phyloP scores from a whole-genome alignment of 1,140 invertebrate species.

The Pseudomyrmex concolor region DNA sequence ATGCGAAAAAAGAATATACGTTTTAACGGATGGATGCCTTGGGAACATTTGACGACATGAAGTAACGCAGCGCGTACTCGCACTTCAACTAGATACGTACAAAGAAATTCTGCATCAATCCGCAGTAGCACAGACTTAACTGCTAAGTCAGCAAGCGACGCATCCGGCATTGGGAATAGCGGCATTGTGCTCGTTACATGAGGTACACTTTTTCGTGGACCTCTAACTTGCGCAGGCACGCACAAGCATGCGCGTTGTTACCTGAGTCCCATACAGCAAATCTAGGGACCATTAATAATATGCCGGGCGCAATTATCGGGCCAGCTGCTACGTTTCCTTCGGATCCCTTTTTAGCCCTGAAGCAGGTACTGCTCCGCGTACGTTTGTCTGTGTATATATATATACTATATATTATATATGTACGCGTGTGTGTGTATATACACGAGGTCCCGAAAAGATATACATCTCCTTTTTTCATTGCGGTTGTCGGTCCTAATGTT shows the following conservation, averaged over 20 bases:
- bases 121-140: background rate
- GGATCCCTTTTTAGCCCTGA: constrained; percentile 20
- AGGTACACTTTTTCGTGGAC: constrained; percentile 38
- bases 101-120: background rate
- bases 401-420: constrained; percentile 37
- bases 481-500: constrained; percentile 48
- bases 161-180: constrained; percentile 41
- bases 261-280: constrained; percentile 67
- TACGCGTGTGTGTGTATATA: constrained; percentile 9
- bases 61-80: background rate
- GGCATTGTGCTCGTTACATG: constrained; percentile 63
- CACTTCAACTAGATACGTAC: constrained; percentile 8
- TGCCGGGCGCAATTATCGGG: constrained; percentile 77
- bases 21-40: too few relatives aligned
- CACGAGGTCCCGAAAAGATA: constrained; percentile 34
- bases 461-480: constrained; percentile 63
- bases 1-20: too few relatives aligned
- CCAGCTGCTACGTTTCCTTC: constrained; percentile 73
- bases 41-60: background rate
- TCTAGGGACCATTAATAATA: constrained; percentile 77
- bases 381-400: background rate
- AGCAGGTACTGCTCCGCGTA: constrained; percentile 48
- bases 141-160: constrained; percentile 45
- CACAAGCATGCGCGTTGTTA: constrained; percentile 56
- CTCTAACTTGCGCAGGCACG: constrained; percentile 20